phyloP scores from a whole-genome alignment of 2,797 vertebrate species.

The Micropoecilia bifurca region DNA sequence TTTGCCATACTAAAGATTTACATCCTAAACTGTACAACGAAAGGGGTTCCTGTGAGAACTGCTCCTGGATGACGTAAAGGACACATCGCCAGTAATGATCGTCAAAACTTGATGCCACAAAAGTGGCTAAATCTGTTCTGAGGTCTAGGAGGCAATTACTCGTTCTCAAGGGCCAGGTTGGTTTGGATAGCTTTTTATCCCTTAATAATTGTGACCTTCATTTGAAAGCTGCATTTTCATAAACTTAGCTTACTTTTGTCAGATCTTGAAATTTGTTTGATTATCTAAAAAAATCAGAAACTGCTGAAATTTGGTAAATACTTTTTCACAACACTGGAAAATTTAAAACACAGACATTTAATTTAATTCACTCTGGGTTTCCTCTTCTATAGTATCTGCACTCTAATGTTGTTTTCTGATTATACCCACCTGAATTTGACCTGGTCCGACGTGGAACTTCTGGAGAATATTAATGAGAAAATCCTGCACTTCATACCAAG shows the following conservation, averaged over 20 bases:
- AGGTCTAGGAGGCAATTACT: not conserved
- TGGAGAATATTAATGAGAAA: slow-evolving; percentile 98
- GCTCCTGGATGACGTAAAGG: not conserved
- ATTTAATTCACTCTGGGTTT: not conserved
- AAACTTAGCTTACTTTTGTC: not conserved
- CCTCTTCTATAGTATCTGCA: not conserved
- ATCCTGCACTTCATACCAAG: slow-evolving; percentile 96
- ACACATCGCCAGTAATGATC: not conserved
- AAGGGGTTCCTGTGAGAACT: not conserved
- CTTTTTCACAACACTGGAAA: not conserved
- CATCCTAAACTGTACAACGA: not conserved
- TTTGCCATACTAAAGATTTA: not conserved
- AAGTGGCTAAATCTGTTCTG: not conserved
- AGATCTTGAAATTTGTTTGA: not conserved
- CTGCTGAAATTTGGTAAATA: not conserved
- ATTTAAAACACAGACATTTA: not conserved
- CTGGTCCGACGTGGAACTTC: slow-evolving; percentile 96
- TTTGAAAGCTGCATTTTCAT: not conserved
- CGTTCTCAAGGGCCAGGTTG: not conserved
- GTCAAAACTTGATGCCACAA: not conserved
- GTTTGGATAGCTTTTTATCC: not conserved
- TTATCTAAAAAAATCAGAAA: not conserved
- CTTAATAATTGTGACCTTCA: not conserved
- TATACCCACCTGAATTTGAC: slow-evolving; percentile 93
- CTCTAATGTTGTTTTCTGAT: not conserved